phyloP scores from a whole-genome alignment of 2,888 invertebrate genomes.

The Pharmacophagus antenor region DNA sequence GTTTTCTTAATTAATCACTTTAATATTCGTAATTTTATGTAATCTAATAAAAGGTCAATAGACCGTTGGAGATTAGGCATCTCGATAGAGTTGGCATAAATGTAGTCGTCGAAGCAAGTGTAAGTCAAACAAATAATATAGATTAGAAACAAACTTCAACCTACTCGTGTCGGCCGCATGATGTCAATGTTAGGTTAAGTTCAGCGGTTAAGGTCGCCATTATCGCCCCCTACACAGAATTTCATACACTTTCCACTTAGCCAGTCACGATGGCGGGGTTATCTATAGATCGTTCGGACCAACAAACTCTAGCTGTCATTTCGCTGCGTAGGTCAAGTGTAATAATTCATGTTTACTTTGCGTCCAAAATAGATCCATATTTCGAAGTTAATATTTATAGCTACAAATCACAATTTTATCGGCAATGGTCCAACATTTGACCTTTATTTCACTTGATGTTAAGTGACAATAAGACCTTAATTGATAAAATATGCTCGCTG shows the following conservation, averaged over 20 bases:
- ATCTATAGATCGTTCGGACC: conserved; percentile 34
- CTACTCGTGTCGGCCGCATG: conserved; percentile 6
- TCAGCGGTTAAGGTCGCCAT: conserved; percentile 26
- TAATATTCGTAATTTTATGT: not conserved
- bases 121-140: not conserved
- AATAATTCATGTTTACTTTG: conserved; percentile 7
- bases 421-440: too few relatives aligned
- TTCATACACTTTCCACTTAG: conserved; percentile 33
- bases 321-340: conserved; percentile 31
- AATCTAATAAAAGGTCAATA: not conserved
- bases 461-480: too few relatives aligned
- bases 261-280: conserved; percentile 33
- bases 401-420: not conserved
- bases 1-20: not conserved
- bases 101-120: not conserved
- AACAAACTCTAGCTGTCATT: conserved; percentile 35
- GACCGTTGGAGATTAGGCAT: not conserved
- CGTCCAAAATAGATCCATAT: not conserved
- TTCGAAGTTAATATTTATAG: not conserved
- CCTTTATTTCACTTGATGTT: too few relatives aligned
- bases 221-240: conserved; percentile 27
- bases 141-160: conserved; percentile 25
- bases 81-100: not conserved
- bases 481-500: too few relatives aligned
- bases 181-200: conserved; percentile 25